Evolutionary conservation across 30 jellyfish, hydroid and myxozoan species (phyloP).

Genomic region (Mastigias papua): DNA sequence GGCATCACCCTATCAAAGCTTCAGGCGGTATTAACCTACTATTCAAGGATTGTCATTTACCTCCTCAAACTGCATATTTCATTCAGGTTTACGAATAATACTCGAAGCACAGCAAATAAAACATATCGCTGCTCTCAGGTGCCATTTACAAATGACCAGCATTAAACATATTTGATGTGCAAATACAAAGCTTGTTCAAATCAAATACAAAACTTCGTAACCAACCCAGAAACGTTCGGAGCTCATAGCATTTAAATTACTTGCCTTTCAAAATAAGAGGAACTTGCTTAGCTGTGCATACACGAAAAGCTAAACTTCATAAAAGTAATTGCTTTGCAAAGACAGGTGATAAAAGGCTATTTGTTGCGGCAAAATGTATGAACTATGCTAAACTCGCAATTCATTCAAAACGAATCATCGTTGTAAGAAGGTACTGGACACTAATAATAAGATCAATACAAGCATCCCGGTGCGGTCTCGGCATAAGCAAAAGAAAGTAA

Average conservation of each 20-base stretch:
- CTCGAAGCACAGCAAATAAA: too few relatives aligned
- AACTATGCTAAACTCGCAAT: background rate
- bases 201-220: background rate
- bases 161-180: background rate
- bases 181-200: background rate
- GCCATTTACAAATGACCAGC: background rate
- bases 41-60: too few relatives aligned
- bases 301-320: background rate
- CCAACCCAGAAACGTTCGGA: background rate
- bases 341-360: slow-evolving; percentile 3
- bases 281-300: background rate
- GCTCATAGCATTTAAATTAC: background rate
- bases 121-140: too few relatives aligned
- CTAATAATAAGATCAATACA: too few relatives aligned
- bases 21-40: too few relatives aligned
- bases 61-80: too few relatives aligned
- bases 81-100: too few relatives aligned
- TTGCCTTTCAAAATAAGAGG: background rate
- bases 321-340: background rate
- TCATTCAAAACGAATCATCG: background rate
- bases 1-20: too few relatives aligned
- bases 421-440: too few relatives aligned
- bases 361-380: too few relatives aligned
- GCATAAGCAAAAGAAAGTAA: too few relatives aligned
- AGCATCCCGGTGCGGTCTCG: too few relatives aligned